Evolutionary conservation across 2,888 invertebrate genomes (phyloP).

Genomic region (Bruchidius siliquastri): DNA sequence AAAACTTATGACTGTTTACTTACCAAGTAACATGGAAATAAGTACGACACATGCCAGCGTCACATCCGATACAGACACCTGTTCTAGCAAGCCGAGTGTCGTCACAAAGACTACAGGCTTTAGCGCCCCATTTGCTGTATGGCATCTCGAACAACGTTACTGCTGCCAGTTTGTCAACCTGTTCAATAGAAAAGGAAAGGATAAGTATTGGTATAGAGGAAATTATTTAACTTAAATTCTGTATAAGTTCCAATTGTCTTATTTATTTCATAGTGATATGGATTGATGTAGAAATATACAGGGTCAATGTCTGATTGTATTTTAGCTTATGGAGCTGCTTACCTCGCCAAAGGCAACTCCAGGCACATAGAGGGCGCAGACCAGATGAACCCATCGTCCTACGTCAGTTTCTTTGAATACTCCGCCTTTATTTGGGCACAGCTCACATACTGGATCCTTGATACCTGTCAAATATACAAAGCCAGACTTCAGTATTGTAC

Average conservation of each 20-base stretch:
- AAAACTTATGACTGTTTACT: constrained; percentile 26
- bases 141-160: constrained; percentile 96
- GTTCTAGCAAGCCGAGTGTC: constrained; percentile 83
- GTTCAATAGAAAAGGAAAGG: not conserved
- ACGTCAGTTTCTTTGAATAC: constrained; percentile 96
- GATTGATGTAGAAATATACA: no score
- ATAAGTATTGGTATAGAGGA: no score
- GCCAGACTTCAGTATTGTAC: not conserved
- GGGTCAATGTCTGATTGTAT: no score
- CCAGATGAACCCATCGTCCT: constrained; percentile 95
- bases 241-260: no score
- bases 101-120: constrained; percentile 84
- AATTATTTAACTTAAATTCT: no score
- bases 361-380: constrained; percentile 96
- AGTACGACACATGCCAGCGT: constrained; percentile 96
- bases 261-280: no score
- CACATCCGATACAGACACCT: constrained; percentile 95
- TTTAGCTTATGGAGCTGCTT: not conserved
- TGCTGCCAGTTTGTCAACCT: constrained; percentile 79
- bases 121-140: constrained; percentile 94
- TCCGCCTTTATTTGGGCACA: constrained; percentile 89
- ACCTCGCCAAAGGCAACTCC: constrained; percentile 93
- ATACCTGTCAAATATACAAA: constrained; percentile 52
- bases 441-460: constrained; percentile 83
- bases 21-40: constrained; percentile 98